These are phyloP conservation scores for Idaea biselata DNA, from an alignment of 2,888 invertebrate species.

Conservation along the genomic window DNA sequence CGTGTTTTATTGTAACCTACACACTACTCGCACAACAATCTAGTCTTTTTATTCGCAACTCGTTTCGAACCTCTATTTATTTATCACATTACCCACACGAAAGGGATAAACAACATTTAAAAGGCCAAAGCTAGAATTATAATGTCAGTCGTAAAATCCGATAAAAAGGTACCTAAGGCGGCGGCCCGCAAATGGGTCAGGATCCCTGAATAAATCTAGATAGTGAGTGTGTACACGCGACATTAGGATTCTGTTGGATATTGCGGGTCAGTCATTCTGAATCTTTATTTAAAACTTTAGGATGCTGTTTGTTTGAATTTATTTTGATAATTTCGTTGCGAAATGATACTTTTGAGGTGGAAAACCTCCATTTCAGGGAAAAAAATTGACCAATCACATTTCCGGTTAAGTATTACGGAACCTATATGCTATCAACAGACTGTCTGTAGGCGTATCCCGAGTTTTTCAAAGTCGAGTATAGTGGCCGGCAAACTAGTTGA, in stretches of 20 bases:
- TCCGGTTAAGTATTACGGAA: too few species aligned
- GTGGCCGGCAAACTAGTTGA: too few species aligned
- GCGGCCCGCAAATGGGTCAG: constrained; percentile 51
- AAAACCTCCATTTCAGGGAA: too few species aligned
- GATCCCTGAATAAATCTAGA: constrained; percentile 60
- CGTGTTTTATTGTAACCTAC: background rate
- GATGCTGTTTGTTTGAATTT: too few species aligned
- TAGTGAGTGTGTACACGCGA: constrained; percentile 23
- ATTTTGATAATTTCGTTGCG: too few species aligned
- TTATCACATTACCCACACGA: background rate
- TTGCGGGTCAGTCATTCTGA: background rate
- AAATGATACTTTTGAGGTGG: too few species aligned
- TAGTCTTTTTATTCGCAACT: background rate
- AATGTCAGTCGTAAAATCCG: constrained; percentile 30
- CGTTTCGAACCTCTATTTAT: constrained; percentile 1
- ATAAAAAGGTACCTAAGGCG: constrained; percentile 45
- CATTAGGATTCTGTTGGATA: background rate
- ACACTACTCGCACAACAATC: background rate
- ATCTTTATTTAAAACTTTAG: too few species aligned
- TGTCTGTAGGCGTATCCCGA: too few species aligned
- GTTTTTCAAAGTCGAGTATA: too few species aligned
- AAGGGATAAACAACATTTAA: background rate
- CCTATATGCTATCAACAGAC: too few species aligned
- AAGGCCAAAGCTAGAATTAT: constrained; percentile 12
- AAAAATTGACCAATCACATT: too few species aligned